Percentiles rank a stretch among this genome's conserved stretches.
Evolutionary conservation across 1,140 invertebrate species (phyloP).

Genomic region (Nylanderia fulva): DNA sequence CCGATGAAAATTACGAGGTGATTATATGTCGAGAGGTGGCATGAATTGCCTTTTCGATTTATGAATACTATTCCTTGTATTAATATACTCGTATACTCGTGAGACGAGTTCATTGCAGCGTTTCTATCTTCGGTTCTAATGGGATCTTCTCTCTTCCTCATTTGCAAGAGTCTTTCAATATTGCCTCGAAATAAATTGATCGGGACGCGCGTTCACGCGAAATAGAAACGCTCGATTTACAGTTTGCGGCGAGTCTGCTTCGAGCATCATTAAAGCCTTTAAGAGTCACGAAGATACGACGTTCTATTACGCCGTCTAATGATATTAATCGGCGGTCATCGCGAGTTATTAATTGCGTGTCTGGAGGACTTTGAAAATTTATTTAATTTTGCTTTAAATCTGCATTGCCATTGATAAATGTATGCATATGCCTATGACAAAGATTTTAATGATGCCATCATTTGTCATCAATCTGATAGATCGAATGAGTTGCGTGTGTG

Average conservation of each 20-base stretch:
- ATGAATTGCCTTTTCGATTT: slow-evolving; percentile 43
- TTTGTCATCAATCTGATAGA: neutral
- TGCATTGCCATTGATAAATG: slow-evolving; percentile 8
- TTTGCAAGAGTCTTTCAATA: slow-evolving; percentile 17
- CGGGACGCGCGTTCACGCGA: slow-evolving; percentile 53
- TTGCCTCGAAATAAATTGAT: slow-evolving; percentile 65
- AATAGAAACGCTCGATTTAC: slow-evolving; percentile 63
- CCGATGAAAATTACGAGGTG: slow-evolving; percentile 68
- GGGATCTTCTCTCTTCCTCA: slow-evolving; percentile 20
- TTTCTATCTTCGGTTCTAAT: slow-evolving; percentile 66
- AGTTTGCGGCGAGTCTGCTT: slow-evolving; percentile 37
- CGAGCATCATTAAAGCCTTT: slow-evolving; percentile 40
- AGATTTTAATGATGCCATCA: slow-evolving; percentile 16
- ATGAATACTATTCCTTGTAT: slow-evolving; percentile 75
- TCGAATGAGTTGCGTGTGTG: neutral
- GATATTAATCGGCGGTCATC: slow-evolving; percentile 40
- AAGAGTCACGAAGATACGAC: slow-evolving; percentile 35
- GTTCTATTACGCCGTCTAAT: slow-evolving; percentile 50
- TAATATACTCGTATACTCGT: slow-evolving; percentile 20
- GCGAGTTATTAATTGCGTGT: slow-evolving; percentile 44
- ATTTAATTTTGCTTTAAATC: slow-evolving; percentile 40
- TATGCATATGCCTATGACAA: neutral
- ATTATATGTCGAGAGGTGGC: slow-evolving; percentile 40
- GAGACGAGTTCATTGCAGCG: slow-evolving; percentile 60
- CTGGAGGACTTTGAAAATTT: slow-evolving; percentile 1